A percentile compares a stretch with the other conserved stretches of the same genome.
These are phyloP conservation scores for Priocnemis perturbator DNA, from an alignment of 2,888 invertebrate genomes.

Conservation along the genomic window DNA sequence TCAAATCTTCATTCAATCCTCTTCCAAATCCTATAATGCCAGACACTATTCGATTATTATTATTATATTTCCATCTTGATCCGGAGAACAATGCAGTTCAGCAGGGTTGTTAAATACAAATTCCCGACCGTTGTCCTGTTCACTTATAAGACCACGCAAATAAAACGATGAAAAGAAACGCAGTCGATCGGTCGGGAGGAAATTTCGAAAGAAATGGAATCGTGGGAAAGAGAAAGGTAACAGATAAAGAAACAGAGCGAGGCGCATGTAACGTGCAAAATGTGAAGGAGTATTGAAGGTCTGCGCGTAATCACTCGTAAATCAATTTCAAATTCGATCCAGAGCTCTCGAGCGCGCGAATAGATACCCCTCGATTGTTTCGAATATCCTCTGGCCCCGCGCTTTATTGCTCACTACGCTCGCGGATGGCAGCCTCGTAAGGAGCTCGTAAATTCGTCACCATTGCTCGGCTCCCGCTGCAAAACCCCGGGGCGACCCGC, in stretches of 20 bases:
- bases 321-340: constrained; percentile 59
- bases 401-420: constrained; percentile 55
- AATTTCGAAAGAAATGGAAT: too few relatives aligned
- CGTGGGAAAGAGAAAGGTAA: too few relatives aligned
- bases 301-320: constrained; percentile 51
- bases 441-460: constrained; percentile 70
- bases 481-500: constrained; percentile 54
- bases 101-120: too few relatives aligned
- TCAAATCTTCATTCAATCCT: too few relatives aligned
- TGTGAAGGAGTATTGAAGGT: constrained; percentile 15
- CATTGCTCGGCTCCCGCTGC: constrained; percentile 58
- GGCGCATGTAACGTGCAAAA: neutral
- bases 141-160: too few relatives aligned
- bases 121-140: too few relatives aligned
- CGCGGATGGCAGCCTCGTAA: constrained; percentile 59
- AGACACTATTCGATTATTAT: too few relatives aligned
- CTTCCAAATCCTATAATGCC: too few relatives aligned
- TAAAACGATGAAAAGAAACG: too few relatives aligned
- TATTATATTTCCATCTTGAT: too few relatives aligned
- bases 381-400: constrained; percentile 50
- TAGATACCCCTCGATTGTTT: constrained; percentile 48
- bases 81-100: too few relatives aligned
- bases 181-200: too few relatives aligned
- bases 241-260: constrained; percentile 25
- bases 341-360: neutral